phyloP scores from a whole-genome alignment of 2,888 invertebrate genomes.

The Eristalis intricaria region DNA sequence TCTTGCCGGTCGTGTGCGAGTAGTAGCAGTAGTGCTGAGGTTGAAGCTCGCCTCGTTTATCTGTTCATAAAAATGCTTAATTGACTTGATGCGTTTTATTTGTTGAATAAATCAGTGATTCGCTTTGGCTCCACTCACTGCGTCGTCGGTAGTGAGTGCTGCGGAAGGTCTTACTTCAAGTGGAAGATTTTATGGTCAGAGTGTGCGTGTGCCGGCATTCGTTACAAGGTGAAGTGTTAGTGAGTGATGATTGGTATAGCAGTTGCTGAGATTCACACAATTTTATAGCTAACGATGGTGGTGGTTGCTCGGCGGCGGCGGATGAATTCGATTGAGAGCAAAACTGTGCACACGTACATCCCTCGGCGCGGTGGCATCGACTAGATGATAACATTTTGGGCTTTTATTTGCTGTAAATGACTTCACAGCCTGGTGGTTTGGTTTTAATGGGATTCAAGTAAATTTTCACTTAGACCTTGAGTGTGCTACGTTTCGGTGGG shows the following conservation, averaged over 20 bases:
- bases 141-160: neutral
- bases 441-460: neutral
- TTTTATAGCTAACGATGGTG: slow-evolving; percentile 19
- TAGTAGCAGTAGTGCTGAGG: slow-evolving; percentile 32
- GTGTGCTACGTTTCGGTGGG: neutral
- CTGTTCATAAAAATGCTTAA: slow-evolving; percentile 69
- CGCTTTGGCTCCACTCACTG: neutral
- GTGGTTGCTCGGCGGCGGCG: neutral
- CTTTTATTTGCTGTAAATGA: slow-evolving; percentile 7
- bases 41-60: slow-evolving; percentile 57
- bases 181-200: slow-evolving; percentile 53
- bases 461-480: neutral
- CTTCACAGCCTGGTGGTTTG: slow-evolving; percentile 3
- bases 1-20: neutral
- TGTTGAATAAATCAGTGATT: slow-evolving; percentile 64
- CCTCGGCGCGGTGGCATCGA: neutral
- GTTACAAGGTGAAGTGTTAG: slow-evolving; percentile 47
- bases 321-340: slow-evolving; percentile 9
- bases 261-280: slow-evolving; percentile 47
- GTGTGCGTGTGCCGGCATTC: slow-evolving; percentile 1
- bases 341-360: neutral
- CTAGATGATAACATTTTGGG: neutral
- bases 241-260: slow-evolving; percentile 46
- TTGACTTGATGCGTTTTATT: slow-evolving; percentile 71
- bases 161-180: slow-evolving; percentile 7